Conservation (phyloP, 2,113 vertebrate species). For the Xenus cinereus region DNA sequence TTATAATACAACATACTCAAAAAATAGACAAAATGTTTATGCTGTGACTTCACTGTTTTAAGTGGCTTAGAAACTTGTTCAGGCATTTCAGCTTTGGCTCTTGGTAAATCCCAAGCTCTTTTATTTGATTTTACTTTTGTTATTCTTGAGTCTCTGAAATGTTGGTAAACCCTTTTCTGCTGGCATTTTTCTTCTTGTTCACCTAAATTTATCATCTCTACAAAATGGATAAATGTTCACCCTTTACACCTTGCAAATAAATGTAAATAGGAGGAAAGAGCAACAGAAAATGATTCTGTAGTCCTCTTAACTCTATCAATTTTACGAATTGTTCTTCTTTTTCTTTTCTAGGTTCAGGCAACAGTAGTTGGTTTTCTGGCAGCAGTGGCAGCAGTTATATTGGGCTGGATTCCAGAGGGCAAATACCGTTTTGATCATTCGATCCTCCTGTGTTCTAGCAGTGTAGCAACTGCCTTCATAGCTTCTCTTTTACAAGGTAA, state of each 20-base stretch:
- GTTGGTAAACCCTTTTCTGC: not conserved
- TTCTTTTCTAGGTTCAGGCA: slow-evolving; percentile 86
- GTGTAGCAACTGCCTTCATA: slow-evolving; percentile 95
- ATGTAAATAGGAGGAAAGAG: not conserved
- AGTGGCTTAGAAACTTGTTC: not conserved
- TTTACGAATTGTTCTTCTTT: not conserved
- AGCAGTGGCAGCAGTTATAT: slow-evolving; percentile 88
- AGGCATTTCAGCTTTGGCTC: not conserved
- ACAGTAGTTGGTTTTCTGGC: slow-evolving; percentile 96
- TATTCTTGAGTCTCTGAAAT: not conserved
- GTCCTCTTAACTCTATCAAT: not conserved
- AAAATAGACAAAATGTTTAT: not conserved
- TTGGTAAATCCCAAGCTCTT: not conserved
- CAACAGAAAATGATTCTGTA: not conserved
- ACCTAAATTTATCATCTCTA: not conserved
- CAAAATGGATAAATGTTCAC: not conserved
- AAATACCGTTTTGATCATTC: slow-evolving; percentile 92
- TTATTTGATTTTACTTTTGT: not conserved
- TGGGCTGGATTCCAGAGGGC: slow-evolving; percentile 96
- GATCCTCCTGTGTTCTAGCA: slow-evolving; percentile 91
- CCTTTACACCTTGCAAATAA: not conserved
- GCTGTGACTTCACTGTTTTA: not conserved
- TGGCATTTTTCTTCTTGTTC: not conserved
- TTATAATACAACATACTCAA: not conserved
- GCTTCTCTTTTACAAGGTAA: slow-evolving; percentile 93